Conservation (phyloP, 2,113 vertebrate species). For the Rhagologus leucostigma region DNA sequence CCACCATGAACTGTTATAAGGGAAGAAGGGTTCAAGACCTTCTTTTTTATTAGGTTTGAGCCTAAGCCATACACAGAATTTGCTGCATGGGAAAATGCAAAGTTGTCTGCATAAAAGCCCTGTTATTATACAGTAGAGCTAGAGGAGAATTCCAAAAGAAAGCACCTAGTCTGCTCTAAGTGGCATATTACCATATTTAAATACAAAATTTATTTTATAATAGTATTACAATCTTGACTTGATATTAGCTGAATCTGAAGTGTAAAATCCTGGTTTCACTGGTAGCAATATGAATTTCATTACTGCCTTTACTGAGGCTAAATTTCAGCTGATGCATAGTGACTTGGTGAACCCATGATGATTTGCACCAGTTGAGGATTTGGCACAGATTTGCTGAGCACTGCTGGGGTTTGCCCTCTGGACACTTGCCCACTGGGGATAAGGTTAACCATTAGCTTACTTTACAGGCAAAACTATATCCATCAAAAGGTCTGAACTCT, state of each 20-base stretch:
- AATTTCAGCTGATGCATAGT: background rate
- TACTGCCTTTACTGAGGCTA: background rate
- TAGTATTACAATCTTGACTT: background rate
- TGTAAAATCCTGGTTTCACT: background rate
- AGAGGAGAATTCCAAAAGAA: background rate
- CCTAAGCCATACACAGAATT: background rate
- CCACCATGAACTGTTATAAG: fast-evolving
- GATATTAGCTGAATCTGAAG: background rate
- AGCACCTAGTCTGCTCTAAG: background rate
- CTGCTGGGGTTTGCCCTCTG: background rate
- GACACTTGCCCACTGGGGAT: background rate
- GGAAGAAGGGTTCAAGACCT: background rate
- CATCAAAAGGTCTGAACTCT: background rate
- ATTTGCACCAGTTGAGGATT: background rate
- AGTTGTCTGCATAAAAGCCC: background rate
- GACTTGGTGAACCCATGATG: background rate
- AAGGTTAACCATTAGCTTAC: background rate
- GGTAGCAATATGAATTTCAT: background rate
- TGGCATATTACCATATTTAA: background rate
- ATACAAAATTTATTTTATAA: background rate
- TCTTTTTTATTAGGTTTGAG: background rate
- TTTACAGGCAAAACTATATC: background rate
- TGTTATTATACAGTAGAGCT: background rate
- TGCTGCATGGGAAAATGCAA: background rate
- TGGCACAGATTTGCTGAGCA: background rate